Evolutionary conservation across 2,113 vertebrate genomes (phyloP).

Genomic region (Chlamydotis undulata): DNA sequence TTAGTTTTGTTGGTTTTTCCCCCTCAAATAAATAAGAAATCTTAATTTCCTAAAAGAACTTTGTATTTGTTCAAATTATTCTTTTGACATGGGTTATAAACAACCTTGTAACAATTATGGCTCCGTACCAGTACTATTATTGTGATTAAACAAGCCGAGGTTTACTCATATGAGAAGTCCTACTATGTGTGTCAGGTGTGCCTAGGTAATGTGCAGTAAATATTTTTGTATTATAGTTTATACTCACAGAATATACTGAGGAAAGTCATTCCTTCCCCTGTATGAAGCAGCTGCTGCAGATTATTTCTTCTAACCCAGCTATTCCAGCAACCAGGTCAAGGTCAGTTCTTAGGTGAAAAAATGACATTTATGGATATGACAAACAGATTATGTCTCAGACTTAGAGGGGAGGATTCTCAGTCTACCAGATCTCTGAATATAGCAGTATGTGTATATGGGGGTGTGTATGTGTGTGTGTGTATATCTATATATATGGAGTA

Average conservation of each 20-base stretch:
- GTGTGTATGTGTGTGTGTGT: too few species aligned
- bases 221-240: background rate
- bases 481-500: background rate
- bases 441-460: background rate
- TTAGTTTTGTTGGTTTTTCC: background rate
- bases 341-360: background rate
- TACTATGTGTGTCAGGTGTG: fast-evolving
- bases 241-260: background rate
- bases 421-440: background rate
- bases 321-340: background rate
- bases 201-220: background rate
- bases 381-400: background rate
- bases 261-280: background rate
- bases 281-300: background rate
- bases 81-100: background rate
- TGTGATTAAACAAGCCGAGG: background rate
- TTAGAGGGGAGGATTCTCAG: background rate
- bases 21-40: slow-evolving; percentile 49
- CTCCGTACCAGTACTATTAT: background rate
- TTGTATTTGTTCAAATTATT: background rate
- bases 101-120: background rate
- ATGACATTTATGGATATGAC: background rate
- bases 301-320: background rate
- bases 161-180: background rate
- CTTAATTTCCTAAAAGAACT: slow-evolving; percentile 9